Conservation (phyloP, 2,113 vertebrate species). For the Cichladusa arquata region DNA sequence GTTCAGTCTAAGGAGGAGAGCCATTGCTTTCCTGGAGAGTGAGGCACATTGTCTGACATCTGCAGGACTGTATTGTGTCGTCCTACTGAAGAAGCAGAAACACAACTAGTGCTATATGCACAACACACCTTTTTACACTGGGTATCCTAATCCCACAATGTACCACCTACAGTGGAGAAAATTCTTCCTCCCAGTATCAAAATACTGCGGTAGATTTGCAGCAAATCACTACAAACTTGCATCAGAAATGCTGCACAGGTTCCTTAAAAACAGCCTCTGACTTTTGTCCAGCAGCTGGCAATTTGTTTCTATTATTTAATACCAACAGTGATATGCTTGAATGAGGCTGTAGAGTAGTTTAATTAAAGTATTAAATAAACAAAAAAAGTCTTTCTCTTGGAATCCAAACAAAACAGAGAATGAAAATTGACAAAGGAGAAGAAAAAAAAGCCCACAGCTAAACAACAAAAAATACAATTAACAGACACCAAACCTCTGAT, state of each 20-base stretch:
- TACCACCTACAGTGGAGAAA: neutral
- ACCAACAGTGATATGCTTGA: slow-evolving; percentile 29
- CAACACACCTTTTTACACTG: neutral
- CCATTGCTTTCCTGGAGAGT: neutral
- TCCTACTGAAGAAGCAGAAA: neutral
- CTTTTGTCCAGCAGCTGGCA: slow-evolving; percentile 18
- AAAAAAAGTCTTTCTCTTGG: slow-evolving; percentile 10
- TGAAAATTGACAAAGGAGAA: neutral
- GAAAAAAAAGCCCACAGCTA: neutral
- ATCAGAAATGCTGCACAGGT: neutral
- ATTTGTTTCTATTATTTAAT: slow-evolving; percentile 47
- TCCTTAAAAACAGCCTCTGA: neutral
- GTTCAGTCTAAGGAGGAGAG: neutral
- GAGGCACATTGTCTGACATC: neutral
- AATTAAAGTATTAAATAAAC: slow-evolving; percentile 67
- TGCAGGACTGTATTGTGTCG: neutral
- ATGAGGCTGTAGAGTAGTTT: slow-evolving; percentile 29
- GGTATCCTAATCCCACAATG: neutral
- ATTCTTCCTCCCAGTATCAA: neutral
- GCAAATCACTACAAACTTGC: neutral
- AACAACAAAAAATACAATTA: slow-evolving; percentile 42
- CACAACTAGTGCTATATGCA: fast-evolving
- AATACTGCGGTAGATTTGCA: neutral
- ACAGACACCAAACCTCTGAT: slow-evolving; percentile 38
- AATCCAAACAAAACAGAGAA: slow-evolving; percentile 41